Evolutionary conservation across 2,797 vertebrate genomes (phyloP).

Genomic region (Acanthis flammea): DNA sequence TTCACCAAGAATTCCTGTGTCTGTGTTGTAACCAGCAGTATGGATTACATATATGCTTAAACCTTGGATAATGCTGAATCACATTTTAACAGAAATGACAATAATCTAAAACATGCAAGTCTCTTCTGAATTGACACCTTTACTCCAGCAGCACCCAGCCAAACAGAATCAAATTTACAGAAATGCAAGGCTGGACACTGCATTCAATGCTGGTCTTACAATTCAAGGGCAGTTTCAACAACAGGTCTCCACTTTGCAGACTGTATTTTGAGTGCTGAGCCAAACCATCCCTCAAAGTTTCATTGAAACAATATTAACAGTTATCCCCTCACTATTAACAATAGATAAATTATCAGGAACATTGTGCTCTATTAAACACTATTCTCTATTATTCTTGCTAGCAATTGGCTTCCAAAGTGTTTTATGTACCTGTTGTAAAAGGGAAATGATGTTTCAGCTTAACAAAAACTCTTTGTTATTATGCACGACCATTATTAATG

Average conservation of each 20-base stretch:
- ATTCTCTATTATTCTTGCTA: not conserved
- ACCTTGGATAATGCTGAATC: not conserved
- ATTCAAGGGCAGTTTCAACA: not conserved
- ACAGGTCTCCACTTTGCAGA: not conserved
- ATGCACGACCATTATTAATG: constrained; percentile 16
- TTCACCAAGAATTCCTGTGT: not conserved
- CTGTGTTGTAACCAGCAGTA: not conserved
- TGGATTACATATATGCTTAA: not conserved
- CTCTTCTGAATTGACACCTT: not conserved
- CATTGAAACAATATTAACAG: not conserved
- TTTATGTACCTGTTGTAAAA: constrained; percentile 19
- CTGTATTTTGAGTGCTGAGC: not conserved
- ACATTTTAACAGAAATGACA: not conserved
- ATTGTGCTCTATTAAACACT: not conserved
- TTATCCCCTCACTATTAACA: not conserved
- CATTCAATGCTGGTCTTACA: not conserved
- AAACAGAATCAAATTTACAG: not conserved
- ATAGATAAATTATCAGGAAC: not conserved
- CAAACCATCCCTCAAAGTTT: not conserved
- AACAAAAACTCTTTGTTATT: constrained; percentile 29
- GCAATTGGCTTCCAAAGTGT: constrained; percentile 38
- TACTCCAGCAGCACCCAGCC: not conserved
- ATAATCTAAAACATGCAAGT: not conserved
- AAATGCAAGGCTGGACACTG: not conserved
- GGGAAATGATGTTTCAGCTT: constrained; percentile 3